These are phyloP conservation scores for Pocillopora damicornis DNA, from an alignment of 64 coral and sea anemone genomes.

Conservation along the genomic window DNA sequence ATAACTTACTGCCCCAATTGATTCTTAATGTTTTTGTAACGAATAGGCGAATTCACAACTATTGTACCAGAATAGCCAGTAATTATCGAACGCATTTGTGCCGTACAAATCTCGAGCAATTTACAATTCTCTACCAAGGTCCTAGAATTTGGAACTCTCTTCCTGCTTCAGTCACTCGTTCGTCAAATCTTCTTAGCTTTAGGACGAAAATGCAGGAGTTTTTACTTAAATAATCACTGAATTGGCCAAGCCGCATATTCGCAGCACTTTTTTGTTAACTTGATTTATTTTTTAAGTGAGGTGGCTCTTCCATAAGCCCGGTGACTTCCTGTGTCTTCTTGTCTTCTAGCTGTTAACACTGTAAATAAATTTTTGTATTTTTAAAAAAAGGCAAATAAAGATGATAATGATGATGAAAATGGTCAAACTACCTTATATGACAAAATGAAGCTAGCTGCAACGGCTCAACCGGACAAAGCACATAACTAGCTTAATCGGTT, in stretches of 20 bases:
- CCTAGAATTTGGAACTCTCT: conserved; percentile 28
- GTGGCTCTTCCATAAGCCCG: conserved; percentile 25
- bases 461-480: too few species aligned
- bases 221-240: conserved; percentile 12
- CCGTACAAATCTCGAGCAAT: neutral
- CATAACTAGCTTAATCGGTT: too few species aligned
- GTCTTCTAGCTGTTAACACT: neutral
- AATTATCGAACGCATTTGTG: neutral
- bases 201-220: conserved; percentile 6
- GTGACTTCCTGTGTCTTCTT: conserved; percentile 25
- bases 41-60: neutral
- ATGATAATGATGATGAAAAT: too few species aligned
- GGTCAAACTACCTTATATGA: too few species aligned
- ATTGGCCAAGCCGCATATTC: conserved; percentile 23
- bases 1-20: neutral
- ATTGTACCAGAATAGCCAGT: neutral
- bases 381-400: too few species aligned
- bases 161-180: conserved; percentile 5
- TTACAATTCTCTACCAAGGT: neutral
- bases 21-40: neutral
- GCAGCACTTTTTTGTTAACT: neutral
- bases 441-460: too few species aligned
- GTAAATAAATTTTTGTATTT: too few species aligned
- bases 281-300: neutral
- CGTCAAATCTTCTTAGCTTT: conserved; percentile 6